phyloP scores from a whole-genome alignment of 2,888 invertebrate genomes.

The Leptopilina syphax region DNA sequence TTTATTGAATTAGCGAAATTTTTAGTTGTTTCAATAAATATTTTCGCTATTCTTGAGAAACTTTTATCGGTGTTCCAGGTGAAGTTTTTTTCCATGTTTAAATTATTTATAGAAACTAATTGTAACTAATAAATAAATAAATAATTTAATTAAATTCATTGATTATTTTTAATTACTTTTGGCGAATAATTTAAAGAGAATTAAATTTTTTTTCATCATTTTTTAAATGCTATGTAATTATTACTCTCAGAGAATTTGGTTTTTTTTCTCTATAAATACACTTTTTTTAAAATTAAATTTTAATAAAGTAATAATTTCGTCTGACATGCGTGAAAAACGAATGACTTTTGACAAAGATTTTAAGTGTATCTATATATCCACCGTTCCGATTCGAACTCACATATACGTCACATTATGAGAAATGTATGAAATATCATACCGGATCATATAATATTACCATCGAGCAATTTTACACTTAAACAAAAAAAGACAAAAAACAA shows the following conservation, averaged over 20 bases:
- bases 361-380: slow-evolving; percentile 1
- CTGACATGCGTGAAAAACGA: slow-evolving; percentile 21
- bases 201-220: too few species aligned
- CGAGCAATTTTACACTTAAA: slow-evolving; percentile 22
- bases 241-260: too few species aligned
- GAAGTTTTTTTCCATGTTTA: too few species aligned
- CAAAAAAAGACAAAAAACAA: background rate
- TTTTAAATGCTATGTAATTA: too few species aligned
- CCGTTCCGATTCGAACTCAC: background rate
- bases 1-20: too few species aligned
- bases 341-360: slow-evolving; percentile 19
- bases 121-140: too few species aligned
- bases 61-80: too few species aligned
- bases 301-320: slow-evolving; percentile 43
- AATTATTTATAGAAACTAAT: too few species aligned
- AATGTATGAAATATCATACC: slow-evolving; percentile 41
- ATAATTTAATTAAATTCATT: background rate
- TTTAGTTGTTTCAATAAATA: too few species aligned
- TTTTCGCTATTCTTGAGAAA: too few species aligned
- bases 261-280: too few species aligned
- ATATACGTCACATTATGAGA: slow-evolving; percentile 30
- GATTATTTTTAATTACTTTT: background rate
- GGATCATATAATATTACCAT: slow-evolving; percentile 30
- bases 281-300: background rate
- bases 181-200: too few species aligned